Conservation (phyloP, 2,797 vertebrate genomes). For the Gambelia wislizenii region DNA sequence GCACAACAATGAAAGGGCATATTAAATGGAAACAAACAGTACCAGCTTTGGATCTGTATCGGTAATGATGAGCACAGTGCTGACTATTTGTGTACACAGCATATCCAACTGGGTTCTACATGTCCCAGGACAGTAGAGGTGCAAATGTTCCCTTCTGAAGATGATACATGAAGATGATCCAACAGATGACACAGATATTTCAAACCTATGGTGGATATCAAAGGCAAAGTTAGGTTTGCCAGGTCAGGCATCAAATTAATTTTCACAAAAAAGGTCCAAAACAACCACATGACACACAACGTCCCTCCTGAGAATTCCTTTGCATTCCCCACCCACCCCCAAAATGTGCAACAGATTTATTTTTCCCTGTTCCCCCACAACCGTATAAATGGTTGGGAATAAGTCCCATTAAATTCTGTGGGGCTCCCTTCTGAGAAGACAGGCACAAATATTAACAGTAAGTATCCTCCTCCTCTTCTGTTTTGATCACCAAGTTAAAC, state of each 20-base stretch:
- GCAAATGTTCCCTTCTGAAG: not conserved
- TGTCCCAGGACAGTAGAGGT: not conserved
- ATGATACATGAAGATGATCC: not conserved
- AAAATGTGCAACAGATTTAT: too few species aligned
- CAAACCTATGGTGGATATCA: not conserved
- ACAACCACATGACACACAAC: too few species aligned
- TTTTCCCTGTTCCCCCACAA: not conserved
- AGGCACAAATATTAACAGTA: not conserved
- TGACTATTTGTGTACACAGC: not conserved
- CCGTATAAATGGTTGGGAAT: not conserved
- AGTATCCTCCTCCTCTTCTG: too few species aligned
- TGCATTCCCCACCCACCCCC: not conserved
- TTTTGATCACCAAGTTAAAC: too few species aligned
- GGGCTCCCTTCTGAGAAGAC: not conserved
- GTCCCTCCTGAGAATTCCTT: not conserved
- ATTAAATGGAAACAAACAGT: not conserved
- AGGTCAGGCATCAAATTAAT: not conserved
- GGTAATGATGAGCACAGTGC: not conserved
- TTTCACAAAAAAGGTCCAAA: too few species aligned
- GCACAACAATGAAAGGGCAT: not conserved
- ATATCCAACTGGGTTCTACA: not conserved
- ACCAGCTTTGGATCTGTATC: not conserved
- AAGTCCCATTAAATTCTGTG: not conserved
- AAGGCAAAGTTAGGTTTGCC: not conserved
- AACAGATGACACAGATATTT: not conserved